phyloP scores from a whole-genome alignment of 2,113 vertebrate genomes.

The Stercorarius parasiticus region DNA sequence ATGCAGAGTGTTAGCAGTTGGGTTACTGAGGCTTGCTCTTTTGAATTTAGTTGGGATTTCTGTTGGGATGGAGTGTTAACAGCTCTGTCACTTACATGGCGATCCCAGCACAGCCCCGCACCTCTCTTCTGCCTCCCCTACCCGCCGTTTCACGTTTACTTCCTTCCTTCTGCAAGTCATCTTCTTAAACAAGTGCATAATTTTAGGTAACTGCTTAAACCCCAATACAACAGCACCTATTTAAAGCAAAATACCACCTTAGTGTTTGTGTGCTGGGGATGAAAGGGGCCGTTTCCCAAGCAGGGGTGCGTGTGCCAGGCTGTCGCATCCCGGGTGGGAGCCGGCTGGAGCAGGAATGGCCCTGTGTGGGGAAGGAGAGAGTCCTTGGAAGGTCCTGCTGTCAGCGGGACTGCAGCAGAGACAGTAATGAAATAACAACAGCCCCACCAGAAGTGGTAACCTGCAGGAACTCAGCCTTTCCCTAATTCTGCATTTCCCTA shows the following conservation, averaged over 20 bases:
- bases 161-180: neutral
- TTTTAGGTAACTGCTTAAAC: neutral
- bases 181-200: neutral
- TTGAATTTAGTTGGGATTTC: neutral
- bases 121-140: neutral
- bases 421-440: neutral
- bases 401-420: neutral
- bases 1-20: neutral
- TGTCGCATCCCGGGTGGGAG: neutral
- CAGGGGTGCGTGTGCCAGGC: accelerated
- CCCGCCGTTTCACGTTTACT: neutral
- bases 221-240: neutral
- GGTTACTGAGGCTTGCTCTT: neutral
- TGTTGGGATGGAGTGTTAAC: neutral
- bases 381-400: neutral
- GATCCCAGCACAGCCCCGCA: neutral
- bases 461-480: neutral
- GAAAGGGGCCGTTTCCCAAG: neutral
- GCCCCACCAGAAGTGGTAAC: neutral
- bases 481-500: neutral
- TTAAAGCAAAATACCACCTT: neutral
- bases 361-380: neutral
- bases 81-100: neutral
- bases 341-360: neutral
- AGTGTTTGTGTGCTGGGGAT: neutral